Conservation (phyloP, 2,797 vertebrate species). For the Syngnathus rostellatus region DNA sequence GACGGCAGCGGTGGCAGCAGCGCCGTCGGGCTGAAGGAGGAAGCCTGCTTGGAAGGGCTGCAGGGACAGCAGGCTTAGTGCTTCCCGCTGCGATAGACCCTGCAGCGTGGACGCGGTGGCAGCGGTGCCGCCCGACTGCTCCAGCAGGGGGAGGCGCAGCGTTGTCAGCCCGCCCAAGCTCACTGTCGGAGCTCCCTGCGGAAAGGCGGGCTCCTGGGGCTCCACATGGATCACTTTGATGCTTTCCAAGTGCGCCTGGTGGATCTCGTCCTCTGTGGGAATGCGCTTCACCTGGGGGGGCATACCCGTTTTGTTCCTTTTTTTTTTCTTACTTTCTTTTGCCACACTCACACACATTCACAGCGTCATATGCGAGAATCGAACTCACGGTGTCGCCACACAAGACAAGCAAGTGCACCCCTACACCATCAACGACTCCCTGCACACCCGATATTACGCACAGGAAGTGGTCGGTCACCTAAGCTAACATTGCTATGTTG, state of each 20-base stretch:
- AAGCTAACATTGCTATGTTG: too few species aligned
- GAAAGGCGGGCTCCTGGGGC: slow-evolving; percentile 75
- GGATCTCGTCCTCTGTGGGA: slow-evolving; percentile 71
- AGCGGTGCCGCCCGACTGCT: slow-evolving; percentile 47
- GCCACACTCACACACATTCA: too few species aligned
- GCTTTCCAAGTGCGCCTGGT: slow-evolving; percentile 77
- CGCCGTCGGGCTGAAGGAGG: slow-evolving; percentile 83
- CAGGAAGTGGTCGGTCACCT: not conserved
- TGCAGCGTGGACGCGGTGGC: slow-evolving; percentile 67
- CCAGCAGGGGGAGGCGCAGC: slow-evolving; percentile 74
- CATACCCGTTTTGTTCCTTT: too few species aligned
- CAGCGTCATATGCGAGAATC: too few species aligned
- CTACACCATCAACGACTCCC: too few species aligned
- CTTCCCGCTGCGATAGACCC: slow-evolving; percentile 69
- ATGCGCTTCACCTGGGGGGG: slow-evolving; percentile 60
- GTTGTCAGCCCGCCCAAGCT: slow-evolving; percentile 36
- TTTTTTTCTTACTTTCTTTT: too few species aligned
- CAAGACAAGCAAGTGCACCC: too few species aligned
- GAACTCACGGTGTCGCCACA: too few species aligned
- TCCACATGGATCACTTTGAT: slow-evolving; percentile 83
- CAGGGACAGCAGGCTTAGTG: slow-evolving; percentile 79
- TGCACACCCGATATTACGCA: not conserved
- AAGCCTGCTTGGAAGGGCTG: slow-evolving; percentile 89
- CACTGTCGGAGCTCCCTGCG: slow-evolving; percentile 36
- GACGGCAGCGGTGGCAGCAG: slow-evolving; percentile 53